Percentiles rank a stretch among this genome's conserved stretches.
These are phyloP conservation scores for Drosophila gaucha DNA, from an alignment of 2,888 invertebrate genomes.

Conservation along the genomic window DNA sequence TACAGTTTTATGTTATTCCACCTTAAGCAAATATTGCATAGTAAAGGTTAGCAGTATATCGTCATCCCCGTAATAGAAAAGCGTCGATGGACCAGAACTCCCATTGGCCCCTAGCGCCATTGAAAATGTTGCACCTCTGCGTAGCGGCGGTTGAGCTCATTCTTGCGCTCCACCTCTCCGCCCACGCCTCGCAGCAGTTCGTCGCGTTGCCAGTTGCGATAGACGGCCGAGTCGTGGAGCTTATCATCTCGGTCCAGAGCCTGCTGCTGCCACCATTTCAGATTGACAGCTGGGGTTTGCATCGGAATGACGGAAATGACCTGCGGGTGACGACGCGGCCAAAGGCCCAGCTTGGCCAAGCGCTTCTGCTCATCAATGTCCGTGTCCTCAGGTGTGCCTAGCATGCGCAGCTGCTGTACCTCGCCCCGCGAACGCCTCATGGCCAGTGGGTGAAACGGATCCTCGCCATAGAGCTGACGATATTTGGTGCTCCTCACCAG, in stretches of 20 bases:
- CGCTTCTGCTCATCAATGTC: slow-evolving; percentile 79
- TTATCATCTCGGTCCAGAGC: slow-evolving; percentile 51
- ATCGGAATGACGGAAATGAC: slow-evolving; percentile 67
- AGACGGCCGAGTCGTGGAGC: slow-evolving; percentile 47
- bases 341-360: slow-evolving; percentile 61
- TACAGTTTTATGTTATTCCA: too few relatives aligned
- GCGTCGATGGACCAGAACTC: too few relatives aligned
- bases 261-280: slow-evolving; percentile 72
- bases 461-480: slow-evolving; percentile 80
- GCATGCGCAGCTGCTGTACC: slow-evolving; percentile 71
- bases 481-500: slow-evolving; percentile 76
- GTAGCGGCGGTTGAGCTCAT: slow-evolving; percentile 57
- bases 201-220: slow-evolving; percentile 59
- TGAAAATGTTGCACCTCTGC: slow-evolving; percentile 35
- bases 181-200: slow-evolving; percentile 58
- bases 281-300: slow-evolving; percentile 31
- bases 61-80: neutral
- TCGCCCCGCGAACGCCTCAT: slow-evolving; percentile 13
- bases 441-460: slow-evolving; percentile 74
- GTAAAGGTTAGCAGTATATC: too few relatives aligned
- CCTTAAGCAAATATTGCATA: neutral
- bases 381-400: slow-evolving; percentile 70
- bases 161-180: slow-evolving; percentile 60
- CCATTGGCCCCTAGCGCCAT: slow-evolving; percentile 9
- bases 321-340: slow-evolving; percentile 57